These are phyloP conservation scores for Diploptera punctata DNA, from an alignment of 2,888 invertebrate genomes.

Conservation along the genomic window DNA sequence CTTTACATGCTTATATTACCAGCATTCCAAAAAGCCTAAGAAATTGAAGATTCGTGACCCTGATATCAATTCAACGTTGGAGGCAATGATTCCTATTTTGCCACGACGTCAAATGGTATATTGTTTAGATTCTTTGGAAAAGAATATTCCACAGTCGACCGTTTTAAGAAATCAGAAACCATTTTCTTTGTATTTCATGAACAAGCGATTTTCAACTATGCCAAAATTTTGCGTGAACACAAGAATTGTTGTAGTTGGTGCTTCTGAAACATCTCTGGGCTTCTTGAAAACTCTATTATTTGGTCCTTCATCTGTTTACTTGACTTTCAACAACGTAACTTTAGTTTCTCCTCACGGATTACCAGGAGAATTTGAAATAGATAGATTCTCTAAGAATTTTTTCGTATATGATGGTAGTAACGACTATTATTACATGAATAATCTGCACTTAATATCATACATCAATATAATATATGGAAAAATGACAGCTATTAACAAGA, in stretches of 20 bases:
- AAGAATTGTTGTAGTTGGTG: constrained; percentile 70
- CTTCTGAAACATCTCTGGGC: constrained; percentile 67
- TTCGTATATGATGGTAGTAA: constrained; percentile 62
- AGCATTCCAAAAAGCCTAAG: constrained; percentile 41
- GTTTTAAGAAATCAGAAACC: constrained; percentile 46
- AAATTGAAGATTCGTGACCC: not conserved
- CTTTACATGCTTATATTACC: constrained; percentile 63
- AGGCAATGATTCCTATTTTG: constrained; percentile 53
- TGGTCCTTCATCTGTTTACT: constrained; percentile 47
- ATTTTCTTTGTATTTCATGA: constrained; percentile 64
- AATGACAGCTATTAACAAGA: constrained; percentile 63
- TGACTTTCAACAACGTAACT: constrained; percentile 72
- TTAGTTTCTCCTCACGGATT: constrained; percentile 72
- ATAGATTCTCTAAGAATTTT: constrained; percentile 49
- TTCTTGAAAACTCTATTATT: constrained; percentile 67
- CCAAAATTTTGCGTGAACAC: constrained; percentile 62
- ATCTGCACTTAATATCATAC: constrained; percentile 66
- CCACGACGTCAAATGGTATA: constrained; percentile 47
- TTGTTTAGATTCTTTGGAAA: constrained; percentile 32
- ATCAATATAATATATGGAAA: constrained; percentile 69
- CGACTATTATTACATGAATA: constrained; percentile 61
- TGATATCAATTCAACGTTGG: constrained; percentile 48
- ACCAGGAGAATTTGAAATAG: constrained; percentile 57
- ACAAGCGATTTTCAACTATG: constrained; percentile 59
- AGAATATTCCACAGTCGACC: constrained; percentile 26